Base-by-base conservation (phyloP, 2,797 vertebrate genomes). In the Acridotheres tristis region DNA sequence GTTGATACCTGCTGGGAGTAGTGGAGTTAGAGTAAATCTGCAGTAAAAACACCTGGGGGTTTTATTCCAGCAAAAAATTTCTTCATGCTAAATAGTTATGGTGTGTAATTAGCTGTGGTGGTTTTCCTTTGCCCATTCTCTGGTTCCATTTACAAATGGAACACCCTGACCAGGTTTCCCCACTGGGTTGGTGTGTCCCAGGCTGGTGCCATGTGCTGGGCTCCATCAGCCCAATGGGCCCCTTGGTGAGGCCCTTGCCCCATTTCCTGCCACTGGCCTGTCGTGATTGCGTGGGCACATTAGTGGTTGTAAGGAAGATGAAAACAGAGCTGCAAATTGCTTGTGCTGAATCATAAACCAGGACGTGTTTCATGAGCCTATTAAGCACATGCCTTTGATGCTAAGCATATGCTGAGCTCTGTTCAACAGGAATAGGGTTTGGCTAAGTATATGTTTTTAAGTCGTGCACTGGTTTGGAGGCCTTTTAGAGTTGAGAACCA, bases 271-370 rank as follows among this genome's bases (percentile, higher is more conserved):
- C 74, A 19, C 78, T 0, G 2, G 48, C 58, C 83, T 34, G 32
- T 63, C 0, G 0, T 76, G 63, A 71, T 86, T 91, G 76, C 2
- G 0, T 30, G 38, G 62, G 29, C 50, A 55, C 0, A 0, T 62
- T 73, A 11, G 77, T 42, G 29, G 42, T 43, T 12, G 6, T 61
- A 47, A 96, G 81, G 77, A 86, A 71, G 67, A 88, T 53, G 76
- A 78, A 82, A 72, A 84, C 29, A 42, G 58, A 88, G 72, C 72
- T 93, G 69, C 61, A 92, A 77, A 85, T 75, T 95, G 67, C 68
- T 91, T 3, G 2, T 3, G 13, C 72, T 72, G 84, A 88, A 59
- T 90, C 81, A n/a, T 85, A 87, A 89, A 91, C 4, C 43, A 84
- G 65, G 71, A 47, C 7, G 2, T 61, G 63, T 94, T 92, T 93